Evolutionary conservation across 2,888 invertebrate genomes (phyloP), one percentile per base, ranked within the genome.

Genomic region (Brachyptera risi): DNA sequence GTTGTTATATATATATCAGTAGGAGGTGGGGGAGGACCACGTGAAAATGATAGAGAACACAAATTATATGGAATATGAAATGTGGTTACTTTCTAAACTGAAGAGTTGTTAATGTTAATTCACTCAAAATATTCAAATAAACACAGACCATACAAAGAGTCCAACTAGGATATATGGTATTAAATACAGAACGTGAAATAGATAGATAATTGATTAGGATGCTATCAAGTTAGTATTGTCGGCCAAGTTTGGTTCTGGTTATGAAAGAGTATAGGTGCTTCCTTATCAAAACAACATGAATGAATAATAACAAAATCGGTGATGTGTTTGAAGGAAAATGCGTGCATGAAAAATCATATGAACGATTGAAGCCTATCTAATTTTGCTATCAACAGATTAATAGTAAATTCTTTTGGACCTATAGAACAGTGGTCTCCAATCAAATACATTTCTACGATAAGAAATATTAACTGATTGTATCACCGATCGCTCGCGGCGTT

Each of bases 401-500:
- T n/a, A 17, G 11, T 19, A n/a, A 38, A 47, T 19, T 5, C 19
- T 47, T 47, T 47, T 37, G 31, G 35, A 50, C 51, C 57, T 56
- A 35, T 66, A 67, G 67, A 67, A 61, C 66, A 67, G 67, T 67
- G 67, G 67, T 67, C 67, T 64, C 63, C 64, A 64, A 56, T 59
- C 31, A 17, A 44, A 21, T 31, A 47, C 17, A 15, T 47, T 59
- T 47, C 38, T 57, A 19, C 26, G 11, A 7, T 31, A 11, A 31
- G 31, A 31, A 31, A 31, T 31, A 7, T 11, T 31, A 31, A 31
- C 5, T 5, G 11, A 31, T 38, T 38, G 44, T n/a, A 23, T 38
- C 23, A 56, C 50, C 27, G 37, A 24, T 49, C 57, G 50, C 42
- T 13, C 42, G 44, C 51, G 23, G 21, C 42, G 17, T 50, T 40